phyloP scores from a whole-genome alignment of 2,113 vertebrate genomes.

The Ageneiosus marmoratus region DNA sequence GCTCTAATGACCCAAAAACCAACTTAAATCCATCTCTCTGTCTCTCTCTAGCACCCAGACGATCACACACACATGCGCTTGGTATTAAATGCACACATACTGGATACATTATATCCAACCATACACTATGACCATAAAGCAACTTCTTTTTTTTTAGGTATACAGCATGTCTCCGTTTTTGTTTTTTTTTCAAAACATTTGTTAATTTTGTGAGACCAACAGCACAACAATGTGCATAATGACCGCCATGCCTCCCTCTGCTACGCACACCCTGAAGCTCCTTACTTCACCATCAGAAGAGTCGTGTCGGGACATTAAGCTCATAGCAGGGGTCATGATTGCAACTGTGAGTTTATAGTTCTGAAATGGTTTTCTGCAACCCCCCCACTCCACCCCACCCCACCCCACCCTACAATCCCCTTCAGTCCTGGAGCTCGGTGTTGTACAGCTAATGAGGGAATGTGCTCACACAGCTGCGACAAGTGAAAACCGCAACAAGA shows the following conservation, averaged over 20 bases:
- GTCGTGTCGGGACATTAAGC: slow-evolving; percentile 40
- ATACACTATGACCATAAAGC: slow-evolving; percentile 23
- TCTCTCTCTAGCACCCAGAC: slow-evolving; percentile 21
- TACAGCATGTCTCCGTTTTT: not conserved
- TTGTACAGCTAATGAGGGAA: slow-evolving; percentile 21
- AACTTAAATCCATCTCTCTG: slow-evolving; percentile 21
- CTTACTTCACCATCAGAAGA: slow-evolving; percentile 5
- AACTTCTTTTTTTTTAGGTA: not conserved
- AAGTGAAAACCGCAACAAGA: slow-evolving; percentile 21
- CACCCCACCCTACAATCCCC: not conserved
- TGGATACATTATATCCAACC: not conserved
- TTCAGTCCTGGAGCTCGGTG: not conserved
- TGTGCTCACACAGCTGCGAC: slow-evolving; percentile 19
- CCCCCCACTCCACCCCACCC: not conserved
- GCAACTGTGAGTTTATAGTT: slow-evolving; percentile 26
- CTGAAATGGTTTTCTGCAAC: slow-evolving; percentile 25
- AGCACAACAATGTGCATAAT: slow-evolving; percentile 21
- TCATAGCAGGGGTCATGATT: slow-evolving; percentile 38
- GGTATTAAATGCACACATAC: not conserved
- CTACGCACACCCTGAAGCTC: slow-evolving; percentile 1
- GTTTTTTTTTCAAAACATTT: slow-evolving; percentile 8
- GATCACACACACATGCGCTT: not conserved
- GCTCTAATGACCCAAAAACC: slow-evolving; percentile 46
- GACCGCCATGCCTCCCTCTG: slow-evolving; percentile 17
- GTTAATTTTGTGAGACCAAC: not conserved